Percentiles rank a stretch among this genome's conserved stretches.
Conservation (phyloP, 2,888 invertebrate genomes). For the Cerceris rybyensis region DNA sequence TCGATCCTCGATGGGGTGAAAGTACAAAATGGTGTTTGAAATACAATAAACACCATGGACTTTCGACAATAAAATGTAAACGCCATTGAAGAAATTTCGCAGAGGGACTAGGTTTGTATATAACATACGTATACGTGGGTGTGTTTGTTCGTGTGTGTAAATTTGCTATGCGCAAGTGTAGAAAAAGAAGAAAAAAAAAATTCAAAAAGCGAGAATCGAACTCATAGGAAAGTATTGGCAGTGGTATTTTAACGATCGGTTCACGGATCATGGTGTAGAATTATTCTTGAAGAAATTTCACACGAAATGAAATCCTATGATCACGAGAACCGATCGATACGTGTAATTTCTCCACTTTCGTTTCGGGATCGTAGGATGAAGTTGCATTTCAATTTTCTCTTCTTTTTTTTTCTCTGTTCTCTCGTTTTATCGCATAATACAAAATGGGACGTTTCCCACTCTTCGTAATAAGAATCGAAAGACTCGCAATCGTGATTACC, state of each 20-base stretch:
- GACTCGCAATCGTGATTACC: neutral
- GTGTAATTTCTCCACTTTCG: conserved; percentile 6
- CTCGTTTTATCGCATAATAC: neutral
- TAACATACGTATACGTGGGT: conserved; percentile 14
- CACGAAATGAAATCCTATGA: conserved; percentile 13
- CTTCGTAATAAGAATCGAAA: too few relatives aligned
- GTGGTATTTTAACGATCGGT: conserved; percentile 40
- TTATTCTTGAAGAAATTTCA: conserved; percentile 9
- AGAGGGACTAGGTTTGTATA: conserved; percentile 49
- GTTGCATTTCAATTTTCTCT: too few relatives aligned
- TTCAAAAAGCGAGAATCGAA: conserved; percentile 28
- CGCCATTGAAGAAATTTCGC: conserved; percentile 21
- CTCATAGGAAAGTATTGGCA: conserved; percentile 49
- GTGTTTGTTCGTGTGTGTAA: conserved; percentile 12
- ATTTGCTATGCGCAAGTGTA: neutral
- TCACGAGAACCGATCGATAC: conserved; percentile 28
- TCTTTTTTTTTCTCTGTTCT: too few relatives aligned
- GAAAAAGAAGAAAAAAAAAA: conserved; percentile 6
- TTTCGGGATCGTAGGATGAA: neutral
- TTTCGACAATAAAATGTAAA: neutral
- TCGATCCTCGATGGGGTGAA: neutral
- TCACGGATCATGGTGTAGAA: conserved; percentile 17
- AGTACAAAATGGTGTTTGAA: neutral
- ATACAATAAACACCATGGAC: neutral
- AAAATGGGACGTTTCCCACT: neutral